Evolutionary conservation across 1,140 invertebrate genomes (phyloP), one percentile per base, ranked within the genome.

Genomic region (Solenopsis fugax): DNA sequence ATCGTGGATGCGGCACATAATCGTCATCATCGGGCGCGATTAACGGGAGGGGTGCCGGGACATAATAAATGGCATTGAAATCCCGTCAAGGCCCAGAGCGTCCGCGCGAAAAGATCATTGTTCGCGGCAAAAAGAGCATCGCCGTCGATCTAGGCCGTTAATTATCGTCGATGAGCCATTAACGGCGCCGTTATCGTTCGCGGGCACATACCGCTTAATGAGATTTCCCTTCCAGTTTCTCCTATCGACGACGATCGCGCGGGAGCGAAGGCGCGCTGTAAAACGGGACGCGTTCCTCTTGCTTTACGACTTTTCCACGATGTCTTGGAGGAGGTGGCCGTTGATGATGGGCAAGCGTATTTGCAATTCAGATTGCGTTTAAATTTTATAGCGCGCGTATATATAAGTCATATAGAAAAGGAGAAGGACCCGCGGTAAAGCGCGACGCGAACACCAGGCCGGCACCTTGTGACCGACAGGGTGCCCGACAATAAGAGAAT

Each of bases 161-260:
- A 91, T 91, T 91, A 91, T 86, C 78, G 21, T 72, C 52, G 73
- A 91, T 86, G 89, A 86, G 62, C 75, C 86, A 91, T 91, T 88
- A 91, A 91, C 77, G 80, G 60, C 58, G 76, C 67, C 62, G 89
- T 91, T 91, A 91, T 89, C 89, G 85, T 91, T 89, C 54, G 54
- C 75, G 85, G 78, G 87, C 86, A 45, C 21, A 89, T 89, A 88
- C 50, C 62, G 75, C 72, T 91, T 91, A 87, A 91, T 86, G 89
- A 91, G 90, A 86, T 91, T 91, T 91, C 77, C 89, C 77, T 84
- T 81, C 82, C 80, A 89, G 90, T 91, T 91, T 91, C 90, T 84
- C 85, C 60, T 73, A 91, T 91, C 85, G 81, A 65, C 65, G 65
- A 87, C 75, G 77, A 71, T 81, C 64, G 9, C 64, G 9, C 78